phyloP scores from a whole-genome alignment of 2,113 vertebrate species.

The Lichenostomus cassidix region DNA sequence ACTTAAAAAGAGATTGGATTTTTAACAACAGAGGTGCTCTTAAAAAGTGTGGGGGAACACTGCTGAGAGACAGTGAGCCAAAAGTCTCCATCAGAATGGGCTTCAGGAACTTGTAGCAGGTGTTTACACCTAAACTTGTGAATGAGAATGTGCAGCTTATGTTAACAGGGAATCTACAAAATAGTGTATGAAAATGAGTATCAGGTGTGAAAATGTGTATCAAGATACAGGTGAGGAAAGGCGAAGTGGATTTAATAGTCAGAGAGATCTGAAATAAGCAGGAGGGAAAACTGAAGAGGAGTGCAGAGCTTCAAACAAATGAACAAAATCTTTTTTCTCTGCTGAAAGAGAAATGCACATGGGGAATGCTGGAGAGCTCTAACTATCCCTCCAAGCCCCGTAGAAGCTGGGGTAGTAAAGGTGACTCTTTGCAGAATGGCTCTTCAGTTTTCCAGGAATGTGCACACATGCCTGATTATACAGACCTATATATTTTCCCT shows the following conservation, averaged over 20 bases:
- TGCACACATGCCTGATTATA: background rate
- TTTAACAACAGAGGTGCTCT: background rate
- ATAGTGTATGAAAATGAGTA: background rate
- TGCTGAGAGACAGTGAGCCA: background rate
- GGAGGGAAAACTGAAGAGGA: background rate
- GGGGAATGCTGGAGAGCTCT: background rate
- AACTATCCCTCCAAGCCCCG: background rate
- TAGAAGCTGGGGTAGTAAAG: accelerated
- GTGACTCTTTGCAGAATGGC: background rate
- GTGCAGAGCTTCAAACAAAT: background rate
- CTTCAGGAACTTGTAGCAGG: background rate
- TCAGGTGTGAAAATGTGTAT: background rate
- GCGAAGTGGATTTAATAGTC: background rate
- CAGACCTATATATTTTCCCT: background rate
- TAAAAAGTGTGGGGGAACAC: background rate
- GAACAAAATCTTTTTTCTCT: background rate
- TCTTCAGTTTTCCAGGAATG: background rate
- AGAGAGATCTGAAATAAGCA: background rate
- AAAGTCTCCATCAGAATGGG: background rate
- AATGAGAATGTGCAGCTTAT: background rate
- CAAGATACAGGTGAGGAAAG: background rate
- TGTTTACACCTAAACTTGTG: background rate
- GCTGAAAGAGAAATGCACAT: background rate
- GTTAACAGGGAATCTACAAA: background rate
- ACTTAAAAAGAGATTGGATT: background rate